A percentile compares a stretch with the other conserved stretches of the same genome.
phyloP scores from a whole-genome alignment of 2,888 invertebrate genomes.

The Polyommatus icarus region DNA sequence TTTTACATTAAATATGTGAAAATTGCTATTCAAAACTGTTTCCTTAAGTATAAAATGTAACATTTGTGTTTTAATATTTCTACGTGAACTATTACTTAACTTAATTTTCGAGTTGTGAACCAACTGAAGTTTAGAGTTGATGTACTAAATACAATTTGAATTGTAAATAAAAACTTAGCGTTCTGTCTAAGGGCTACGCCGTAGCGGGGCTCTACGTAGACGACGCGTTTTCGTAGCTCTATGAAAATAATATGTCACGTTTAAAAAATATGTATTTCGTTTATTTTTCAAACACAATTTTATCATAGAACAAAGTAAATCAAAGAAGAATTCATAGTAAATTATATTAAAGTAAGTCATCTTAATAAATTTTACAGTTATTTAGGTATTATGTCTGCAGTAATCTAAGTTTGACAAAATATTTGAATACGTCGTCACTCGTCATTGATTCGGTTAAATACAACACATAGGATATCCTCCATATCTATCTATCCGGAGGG shows the following conservation, averaged over 20 bases:
- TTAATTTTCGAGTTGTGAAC: not conserved
- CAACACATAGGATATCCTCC: too few species aligned
- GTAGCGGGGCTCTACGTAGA: not conserved
- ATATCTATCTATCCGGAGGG: too few species aligned
- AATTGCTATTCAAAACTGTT: not conserved
- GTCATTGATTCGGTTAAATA: not conserved
- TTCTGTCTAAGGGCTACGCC: not conserved
- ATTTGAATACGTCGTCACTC: not conserved
- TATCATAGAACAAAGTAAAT: too few species aligned
- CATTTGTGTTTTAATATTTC: not conserved
- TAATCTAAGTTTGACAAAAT: not conserved
- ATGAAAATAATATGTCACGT: not conserved
- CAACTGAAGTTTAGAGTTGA: constrained; percentile 1
- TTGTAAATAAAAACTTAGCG: constrained; percentile 23
- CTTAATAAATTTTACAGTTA: not conserved
- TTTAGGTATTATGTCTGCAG: not conserved
- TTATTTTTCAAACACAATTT: too few species aligned
- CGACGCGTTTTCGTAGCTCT: not conserved
- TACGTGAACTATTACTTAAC: not conserved
- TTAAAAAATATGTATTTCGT: not conserved
- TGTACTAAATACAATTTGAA: constrained; percentile 25
- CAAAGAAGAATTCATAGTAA: too few species aligned
- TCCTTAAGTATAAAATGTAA: not conserved
- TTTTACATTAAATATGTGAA: too few species aligned
- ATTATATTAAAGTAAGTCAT: too few species aligned